These are phyloP conservation scores for Porites cylindrica DNA, from an alignment of 92 coral and sea anemone genomes.

Conservation along the genomic window DNA sequence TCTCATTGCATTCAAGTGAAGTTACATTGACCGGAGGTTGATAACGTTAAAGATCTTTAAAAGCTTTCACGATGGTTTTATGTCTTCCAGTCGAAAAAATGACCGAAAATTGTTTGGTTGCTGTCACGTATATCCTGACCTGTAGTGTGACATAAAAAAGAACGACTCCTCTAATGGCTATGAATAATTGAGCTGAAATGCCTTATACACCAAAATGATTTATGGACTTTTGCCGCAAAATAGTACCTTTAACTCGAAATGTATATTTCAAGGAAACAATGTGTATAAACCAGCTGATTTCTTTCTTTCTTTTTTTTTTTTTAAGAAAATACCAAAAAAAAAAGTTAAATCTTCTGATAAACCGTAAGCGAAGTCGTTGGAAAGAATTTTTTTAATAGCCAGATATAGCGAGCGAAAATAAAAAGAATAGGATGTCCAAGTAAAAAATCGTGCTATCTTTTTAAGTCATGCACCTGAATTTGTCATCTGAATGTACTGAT, in stretches of 20 bases:
- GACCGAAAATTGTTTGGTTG: neutral
- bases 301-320: neutral
- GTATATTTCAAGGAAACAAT: slow-evolving; percentile 18
- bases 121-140: neutral
- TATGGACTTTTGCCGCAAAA: slow-evolving; percentile 32
- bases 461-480: no score
- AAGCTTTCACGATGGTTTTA: neutral
- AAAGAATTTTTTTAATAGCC: no score
- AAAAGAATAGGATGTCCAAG: neutral
- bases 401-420: no score
- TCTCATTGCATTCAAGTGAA: neutral
- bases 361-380: no score
- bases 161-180: slow-evolving; percentile 14
- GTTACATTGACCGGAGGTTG: neutral
- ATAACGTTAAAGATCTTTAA: neutral
- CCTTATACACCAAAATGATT: slow-evolving; percentile 31
- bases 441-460: neutral
- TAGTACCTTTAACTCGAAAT: slow-evolving; percentile 32
- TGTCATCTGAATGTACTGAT: no score
- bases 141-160: neutral
- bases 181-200: slow-evolving; percentile 31
- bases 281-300: slow-evolving; percentile 28
- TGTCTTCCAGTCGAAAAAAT: neutral
- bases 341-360: no score
- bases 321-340: neutral